These are phyloP conservation scores for Cryptomyrus ogoouensis DNA, from an alignment of 2,113 vertebrate genomes.

Conservation along the genomic window DNA sequence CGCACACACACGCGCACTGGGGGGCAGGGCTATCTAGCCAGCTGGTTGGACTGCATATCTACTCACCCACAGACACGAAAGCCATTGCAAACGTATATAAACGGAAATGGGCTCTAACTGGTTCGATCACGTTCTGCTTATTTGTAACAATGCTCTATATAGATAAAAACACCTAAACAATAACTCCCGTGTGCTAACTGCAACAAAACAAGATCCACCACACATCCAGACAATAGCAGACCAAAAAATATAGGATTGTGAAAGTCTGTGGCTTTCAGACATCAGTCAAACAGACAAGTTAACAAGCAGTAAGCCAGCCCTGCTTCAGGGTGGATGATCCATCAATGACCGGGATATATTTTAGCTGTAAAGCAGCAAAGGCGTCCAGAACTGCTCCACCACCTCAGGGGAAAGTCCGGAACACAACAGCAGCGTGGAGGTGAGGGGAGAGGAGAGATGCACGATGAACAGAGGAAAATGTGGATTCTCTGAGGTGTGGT, in stretches of 20 bases:
- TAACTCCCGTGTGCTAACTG: background rate
- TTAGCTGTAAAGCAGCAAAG: background rate
- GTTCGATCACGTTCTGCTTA: background rate
- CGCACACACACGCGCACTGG: background rate
- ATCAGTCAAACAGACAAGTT: background rate
- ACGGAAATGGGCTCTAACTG: background rate
- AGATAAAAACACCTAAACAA: background rate
- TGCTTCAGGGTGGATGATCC: background rate
- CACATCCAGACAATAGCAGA: background rate
- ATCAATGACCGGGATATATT: background rate
- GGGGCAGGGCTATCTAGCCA: background rate
- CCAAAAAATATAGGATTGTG: background rate
- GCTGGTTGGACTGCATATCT: background rate
- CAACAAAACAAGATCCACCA: background rate
- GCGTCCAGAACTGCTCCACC: background rate
- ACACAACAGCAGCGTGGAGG: background rate
- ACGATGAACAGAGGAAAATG: background rate
- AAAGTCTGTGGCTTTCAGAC: background rate
- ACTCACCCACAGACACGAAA: background rate
- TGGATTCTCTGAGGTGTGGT: background rate
- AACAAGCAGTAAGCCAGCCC: background rate
- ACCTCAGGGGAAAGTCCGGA: background rate
- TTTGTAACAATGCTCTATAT: background rate
- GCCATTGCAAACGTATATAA: background rate
- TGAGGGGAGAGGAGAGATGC: background rate